These are phyloP conservation scores for Podarcis lilfordi DNA, from an alignment of 2,797 vertebrate species.

Conservation along the genomic window DNA sequence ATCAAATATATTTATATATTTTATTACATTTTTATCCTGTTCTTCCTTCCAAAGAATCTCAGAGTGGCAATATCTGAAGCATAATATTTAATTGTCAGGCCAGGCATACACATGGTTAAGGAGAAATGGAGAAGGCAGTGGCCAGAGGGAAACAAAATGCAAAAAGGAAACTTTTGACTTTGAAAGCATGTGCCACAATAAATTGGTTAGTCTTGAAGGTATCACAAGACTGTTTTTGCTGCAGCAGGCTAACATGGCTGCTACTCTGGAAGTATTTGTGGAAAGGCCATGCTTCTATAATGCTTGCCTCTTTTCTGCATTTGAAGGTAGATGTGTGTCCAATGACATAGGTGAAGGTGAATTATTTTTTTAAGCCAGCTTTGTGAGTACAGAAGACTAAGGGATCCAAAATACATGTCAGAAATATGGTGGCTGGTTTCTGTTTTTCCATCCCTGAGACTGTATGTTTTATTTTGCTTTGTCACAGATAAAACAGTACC, in stretches of 20 bases:
- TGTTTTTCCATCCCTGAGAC: neutral
- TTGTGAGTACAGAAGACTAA: neutral
- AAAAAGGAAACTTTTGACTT: too few relatives aligned
- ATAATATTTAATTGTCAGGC: too few relatives aligned
- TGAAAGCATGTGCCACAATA: too few relatives aligned
- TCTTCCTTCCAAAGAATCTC: too few relatives aligned
- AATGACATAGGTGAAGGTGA: neutral
- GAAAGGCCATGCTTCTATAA: neutral
- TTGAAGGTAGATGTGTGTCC: conserved; percentile 6
- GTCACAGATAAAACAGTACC: neutral
- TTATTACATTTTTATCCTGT: too few relatives aligned
- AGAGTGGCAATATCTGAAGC: too few relatives aligned
- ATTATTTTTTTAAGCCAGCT: neutral
- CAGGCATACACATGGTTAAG: too few relatives aligned
- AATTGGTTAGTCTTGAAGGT: neutral
- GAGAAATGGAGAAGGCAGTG: too few relatives aligned
- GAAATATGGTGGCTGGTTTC: neutral
- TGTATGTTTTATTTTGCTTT: neutral
- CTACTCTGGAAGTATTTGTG: conserved; percentile 25
- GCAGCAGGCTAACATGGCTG: neutral
- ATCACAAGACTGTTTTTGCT: neutral
- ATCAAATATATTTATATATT: neutral
- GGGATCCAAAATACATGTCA: neutral
- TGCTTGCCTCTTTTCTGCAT: conserved; percentile 21
- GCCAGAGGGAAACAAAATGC: too few relatives aligned